A percentile compares a stretch with the other conserved stretches of the same genome.
Evolutionary conservation across 2,888 invertebrate genomes (phyloP).

Genomic region (Papilio gigon): DNA sequence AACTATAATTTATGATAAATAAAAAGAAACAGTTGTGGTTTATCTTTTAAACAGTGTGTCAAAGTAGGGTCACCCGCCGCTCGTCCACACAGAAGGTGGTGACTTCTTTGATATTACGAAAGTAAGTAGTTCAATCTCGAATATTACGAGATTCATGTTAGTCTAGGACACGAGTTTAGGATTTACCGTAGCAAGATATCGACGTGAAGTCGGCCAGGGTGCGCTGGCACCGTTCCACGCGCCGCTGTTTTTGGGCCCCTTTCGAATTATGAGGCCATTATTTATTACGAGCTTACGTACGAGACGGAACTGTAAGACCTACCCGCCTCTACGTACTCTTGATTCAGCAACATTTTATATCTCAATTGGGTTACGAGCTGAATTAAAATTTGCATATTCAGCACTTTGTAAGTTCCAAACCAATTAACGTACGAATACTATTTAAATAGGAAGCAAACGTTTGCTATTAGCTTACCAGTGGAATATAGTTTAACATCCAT

Average conservation of each 20-base stretch:
- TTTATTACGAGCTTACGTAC: constrained; percentile 33
- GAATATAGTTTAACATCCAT: too few relatives aligned
- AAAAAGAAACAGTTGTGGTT: too few relatives aligned
- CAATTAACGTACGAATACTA: not conserved
- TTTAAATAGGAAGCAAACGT: too few relatives aligned
- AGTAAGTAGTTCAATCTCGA: not conserved
- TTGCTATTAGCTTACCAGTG: not conserved
- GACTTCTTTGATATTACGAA: too few relatives aligned
- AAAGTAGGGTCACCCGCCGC: too few relatives aligned
- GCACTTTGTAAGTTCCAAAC: constrained; percentile 2
- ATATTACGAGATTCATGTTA: constrained; percentile 3
- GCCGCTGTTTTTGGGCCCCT: constrained; percentile 32
- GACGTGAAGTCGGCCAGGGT: not conserved
- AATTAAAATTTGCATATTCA: constrained; percentile 24
- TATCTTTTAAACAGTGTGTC: too few relatives aligned
- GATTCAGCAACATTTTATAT: constrained; percentile 17
- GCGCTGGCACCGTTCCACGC: constrained; percentile 34
- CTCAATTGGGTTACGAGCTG: constrained; percentile 10
- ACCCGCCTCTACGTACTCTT: constrained; percentile 17
- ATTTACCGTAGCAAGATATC: constrained; percentile 11
- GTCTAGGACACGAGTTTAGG: constrained; percentile 13
- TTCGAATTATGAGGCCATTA: constrained; percentile 35
- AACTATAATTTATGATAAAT: too few relatives aligned
- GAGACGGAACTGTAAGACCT: constrained; percentile 17
- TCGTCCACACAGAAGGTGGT: too few relatives aligned